Percentiles rank a stretch among this genome's conserved stretches.
Evolutionary conservation across 1,140 invertebrate species (phyloP).

Genomic region (Glossosoma conforme): DNA sequence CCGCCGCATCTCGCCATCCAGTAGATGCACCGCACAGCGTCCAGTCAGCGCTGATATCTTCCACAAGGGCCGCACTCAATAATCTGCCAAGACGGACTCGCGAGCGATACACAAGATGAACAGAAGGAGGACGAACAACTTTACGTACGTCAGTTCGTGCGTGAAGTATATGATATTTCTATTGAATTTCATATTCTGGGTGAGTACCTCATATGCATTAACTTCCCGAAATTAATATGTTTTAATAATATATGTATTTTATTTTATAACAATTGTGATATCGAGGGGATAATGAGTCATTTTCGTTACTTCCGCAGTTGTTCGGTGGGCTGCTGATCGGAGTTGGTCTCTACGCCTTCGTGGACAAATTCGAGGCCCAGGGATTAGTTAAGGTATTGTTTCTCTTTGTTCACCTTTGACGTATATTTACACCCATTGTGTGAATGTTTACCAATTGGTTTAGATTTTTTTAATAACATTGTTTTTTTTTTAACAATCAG

Average conservation of each 20-base stretch:
- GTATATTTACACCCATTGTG: not conserved
- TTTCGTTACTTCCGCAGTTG: conserved; percentile 57
- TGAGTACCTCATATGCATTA: conserved; percentile 45
- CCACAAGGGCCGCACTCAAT: no score
- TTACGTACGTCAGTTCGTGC: conserved; percentile 79
- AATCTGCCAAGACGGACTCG: no score
- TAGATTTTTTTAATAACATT: conserved; percentile 19
- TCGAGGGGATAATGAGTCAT: conserved; percentile 17
- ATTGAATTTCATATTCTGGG: conserved; percentile 91
- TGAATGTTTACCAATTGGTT: not conserved
- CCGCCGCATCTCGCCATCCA: no score
- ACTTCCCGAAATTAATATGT: not conserved
- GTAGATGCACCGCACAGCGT: no score
- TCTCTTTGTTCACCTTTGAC: not conserved
- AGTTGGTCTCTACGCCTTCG: conserved; percentile 84
- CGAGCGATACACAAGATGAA: no score
- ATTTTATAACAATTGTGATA: conserved; percentile 20
- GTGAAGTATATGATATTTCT: conserved; percentile 93
- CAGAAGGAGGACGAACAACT: conserved; percentile 51
- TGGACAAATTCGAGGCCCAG: conserved; percentile 84
- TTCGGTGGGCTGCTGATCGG: conserved; percentile 85
- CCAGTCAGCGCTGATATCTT: no score
- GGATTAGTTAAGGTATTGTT: conserved; percentile 62
- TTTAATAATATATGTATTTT: not conserved
- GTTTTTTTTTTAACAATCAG: no score